Conservation (phyloP, 2,113 vertebrate species). For the Nesoenas mayeri region DNA sequence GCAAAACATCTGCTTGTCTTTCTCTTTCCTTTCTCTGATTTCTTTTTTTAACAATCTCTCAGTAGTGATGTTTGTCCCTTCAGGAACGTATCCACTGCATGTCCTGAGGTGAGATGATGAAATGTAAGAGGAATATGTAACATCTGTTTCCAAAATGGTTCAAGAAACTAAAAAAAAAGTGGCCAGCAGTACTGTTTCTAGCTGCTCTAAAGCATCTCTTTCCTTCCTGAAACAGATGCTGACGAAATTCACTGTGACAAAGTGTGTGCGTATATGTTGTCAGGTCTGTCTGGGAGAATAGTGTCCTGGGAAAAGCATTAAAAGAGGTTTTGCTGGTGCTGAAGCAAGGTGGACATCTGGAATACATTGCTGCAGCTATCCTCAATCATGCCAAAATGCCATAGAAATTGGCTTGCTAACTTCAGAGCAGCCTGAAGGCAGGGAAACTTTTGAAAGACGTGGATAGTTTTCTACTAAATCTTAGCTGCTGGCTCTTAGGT, state of each 20-base stretch:
- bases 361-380: neutral
- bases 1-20: neutral
- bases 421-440: neutral
- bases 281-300: neutral
- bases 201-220: neutral
- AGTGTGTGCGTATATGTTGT: neutral
- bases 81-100: constrained; percentile 15
- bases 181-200: neutral
- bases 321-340: neutral
- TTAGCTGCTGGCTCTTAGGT: neutral
- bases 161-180: constrained; percentile 32
- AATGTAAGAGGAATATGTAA: constrained; percentile 32
- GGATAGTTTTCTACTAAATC: neutral
- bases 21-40: neutral
- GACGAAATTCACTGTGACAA: neutral
- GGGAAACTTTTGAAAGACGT: neutral
- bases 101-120: constrained; percentile 31
- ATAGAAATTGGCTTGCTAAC: neutral
- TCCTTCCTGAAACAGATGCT: neutral
- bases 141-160: constrained; percentile 53
- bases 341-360: neutral
- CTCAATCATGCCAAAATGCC: neutral
- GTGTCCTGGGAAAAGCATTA: neutral
- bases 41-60: neutral
- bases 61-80: neutral